Evolutionary conservation across 2,888 invertebrate species (phyloP), one percentile per base, ranked within the genome.

Genomic region (Pharmacophagus antenor): DNA sequence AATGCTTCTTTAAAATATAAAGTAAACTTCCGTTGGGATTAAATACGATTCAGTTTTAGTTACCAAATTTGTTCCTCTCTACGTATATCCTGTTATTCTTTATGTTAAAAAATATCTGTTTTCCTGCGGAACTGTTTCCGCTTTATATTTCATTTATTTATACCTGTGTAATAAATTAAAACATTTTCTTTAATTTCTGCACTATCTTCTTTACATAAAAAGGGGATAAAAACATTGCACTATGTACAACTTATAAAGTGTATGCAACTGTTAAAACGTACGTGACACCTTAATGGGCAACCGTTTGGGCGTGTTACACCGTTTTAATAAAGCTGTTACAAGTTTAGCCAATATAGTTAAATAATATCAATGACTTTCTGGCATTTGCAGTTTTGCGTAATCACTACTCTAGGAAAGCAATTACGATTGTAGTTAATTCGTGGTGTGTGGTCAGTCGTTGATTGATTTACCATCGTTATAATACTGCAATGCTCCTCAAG

Each of bases 401-500:
- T 48, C 5, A 48, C 22, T 54, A 15, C 10, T 31, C 42, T 10
- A 12, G 17, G 18, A 8, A 27, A 18, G 37, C 18, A n/a, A 1
- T 18, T 27, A 44, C 18, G 17, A 42, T 21, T 27, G 41, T 58
- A 25, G 37, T 50, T 23, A 53, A 62, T 54, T 61, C 70, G 64
- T 69, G 71, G 65, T 70, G 72, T 71, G 71, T 71, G 72, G 72
- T 68, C 72, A 64, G 65, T 61, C 60, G 52, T 51, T 62, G 64
- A 69, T 66, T 68, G 68, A 69, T 69, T 68, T 70, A 66, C 62
- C 64, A 62, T 63, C 64, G 58, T 62, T 63, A 61, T 66, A 64
- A 69, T 66, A 66, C 63, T 63, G 66, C 69, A 66, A 69, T 68
- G 68, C 65, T 56, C 58, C 60, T 61, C 65, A 63, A 58, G 62